Base-by-base conservation (phyloP, 2,113 vertebrate genomes). In the Litocranius walleri region DNA sequence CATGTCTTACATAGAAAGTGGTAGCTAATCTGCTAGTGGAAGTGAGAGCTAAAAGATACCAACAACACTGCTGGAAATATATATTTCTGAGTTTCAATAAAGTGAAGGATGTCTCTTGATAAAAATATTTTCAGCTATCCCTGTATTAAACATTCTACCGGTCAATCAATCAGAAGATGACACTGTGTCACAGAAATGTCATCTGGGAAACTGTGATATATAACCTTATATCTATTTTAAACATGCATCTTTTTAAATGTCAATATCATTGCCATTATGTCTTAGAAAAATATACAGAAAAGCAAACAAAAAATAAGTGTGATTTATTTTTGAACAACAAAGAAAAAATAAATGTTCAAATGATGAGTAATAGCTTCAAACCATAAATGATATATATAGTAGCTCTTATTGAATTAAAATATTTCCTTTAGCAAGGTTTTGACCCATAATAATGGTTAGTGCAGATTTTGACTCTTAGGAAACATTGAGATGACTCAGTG, bases 81-180 rank as follows among this genome's bases (percentile, higher is more conserved):
- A 45, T 81, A 95, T 64, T 91, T 96, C 81, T 89, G 40, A 86
- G 3, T 52, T 95, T 83, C 17, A 83, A 27, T 50, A 84, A 52
- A 48, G 27, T 84, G 74, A 94, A 97, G 23, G 33, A 33, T 94
- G 12, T 83, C 14, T 57, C 21, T 91, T 82, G 19, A 92, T 84
- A 94, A 97, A 95, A 96, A 87, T 95, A 96, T 96, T 96, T 97
- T 84, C 78, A 64, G 7, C 54, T 78, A 93, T 62, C 7, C 21
- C 4, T 93, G 40, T 89, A 87, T 87, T 91, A 89, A 97, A 54
- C 25, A 93, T 52, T 93, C 25, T 86, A 92, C 30, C 50, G 84
- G 29, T 57, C 82, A 94, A 48, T 96, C 86, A 97, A 59, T 98
- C 78, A 93, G 27, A 97, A 81, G 30, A 56, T 90, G 78, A 93